A percentile compares a stretch with the other conserved stretches of the same genome.
Conservation (phyloP, 37 sponge, comb jelly and placozoan species). For the Mnemiopsis leidyi region DNA sequence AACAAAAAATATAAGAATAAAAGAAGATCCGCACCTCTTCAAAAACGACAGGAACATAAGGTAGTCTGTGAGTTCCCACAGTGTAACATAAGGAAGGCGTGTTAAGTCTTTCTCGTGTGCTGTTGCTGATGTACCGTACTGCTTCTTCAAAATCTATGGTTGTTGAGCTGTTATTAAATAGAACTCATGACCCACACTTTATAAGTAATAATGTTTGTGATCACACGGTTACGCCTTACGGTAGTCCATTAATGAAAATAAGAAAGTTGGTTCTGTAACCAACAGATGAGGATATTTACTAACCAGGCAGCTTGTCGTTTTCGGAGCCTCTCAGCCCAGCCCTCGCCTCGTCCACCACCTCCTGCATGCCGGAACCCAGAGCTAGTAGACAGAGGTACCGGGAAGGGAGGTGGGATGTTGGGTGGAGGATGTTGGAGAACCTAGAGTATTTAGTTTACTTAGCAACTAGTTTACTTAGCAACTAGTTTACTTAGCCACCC, state of each 20-base stretch:
- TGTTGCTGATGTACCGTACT: background rate
- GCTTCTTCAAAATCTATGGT: background rate
- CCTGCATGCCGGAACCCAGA: background rate
- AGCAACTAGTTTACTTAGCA: background rate
- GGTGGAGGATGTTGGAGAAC: slow-evolving; percentile 56
- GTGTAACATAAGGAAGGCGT: slow-evolving; percentile 18
- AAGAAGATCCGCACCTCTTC: background rate
- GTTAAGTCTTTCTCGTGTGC: background rate
- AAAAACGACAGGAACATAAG: background rate
- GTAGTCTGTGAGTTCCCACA: slow-evolving; percentile 22
- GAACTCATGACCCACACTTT: no score
- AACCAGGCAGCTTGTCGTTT: slow-evolving; percentile 15
- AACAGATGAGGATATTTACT: no score
- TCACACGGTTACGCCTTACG: no score
- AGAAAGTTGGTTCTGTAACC: no score
- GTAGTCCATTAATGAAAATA: no score
- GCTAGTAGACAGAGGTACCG: slow-evolving; percentile 45
- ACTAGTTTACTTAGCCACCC: no score
- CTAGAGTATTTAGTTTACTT: background rate
- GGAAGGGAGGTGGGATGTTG: slow-evolving; percentile 31
- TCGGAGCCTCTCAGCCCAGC: slow-evolving; percentile 14
- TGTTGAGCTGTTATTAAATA: no score
- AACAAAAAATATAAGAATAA: background rate
- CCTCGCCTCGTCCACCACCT: background rate
- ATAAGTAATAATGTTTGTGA: no score